Base-by-base conservation (phyloP, 2,888 invertebrate species). In the Lingula anatina region DNA sequence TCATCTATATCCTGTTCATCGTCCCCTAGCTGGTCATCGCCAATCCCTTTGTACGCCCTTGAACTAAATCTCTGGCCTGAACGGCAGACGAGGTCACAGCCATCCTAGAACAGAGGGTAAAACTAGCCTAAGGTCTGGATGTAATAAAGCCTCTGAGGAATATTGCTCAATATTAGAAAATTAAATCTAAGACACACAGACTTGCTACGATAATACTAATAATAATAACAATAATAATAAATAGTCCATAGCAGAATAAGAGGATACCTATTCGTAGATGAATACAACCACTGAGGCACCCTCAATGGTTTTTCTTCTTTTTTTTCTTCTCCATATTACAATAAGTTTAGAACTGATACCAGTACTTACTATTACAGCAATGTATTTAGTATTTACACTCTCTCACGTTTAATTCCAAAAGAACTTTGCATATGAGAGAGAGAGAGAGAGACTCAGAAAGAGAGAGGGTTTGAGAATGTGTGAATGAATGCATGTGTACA, bases 21-120 rank as follows among this genome's bases (percentile, higher is more conserved):
- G 5, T 59, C 59, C 7, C 58, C 59, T 26, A 71, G 57, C 56
- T 73, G 69, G 43, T 71, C 68, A 47, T 75, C 76, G 15, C 72
- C 75, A 20, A 76, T 63, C 9, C 75, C 75, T 53, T 70, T 67
- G 54, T 75, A 75, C n/a, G 63, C 60, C 35, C 62, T 61, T 3
- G 64, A 56, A 5, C 56, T 9, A 7, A 20, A 20, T 3, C 47
- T 50, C n/a, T 53, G 57, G n/a, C 66, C 63, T 31, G 66, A 66
- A 15, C 76, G 66, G 54, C 74, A 76, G 21, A 71, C 50, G 46
- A 70, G 61, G 57, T 76, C 68, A 64, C 75, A 76, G n/a, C 75
- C 75, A 64, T 76, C 76, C 76, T 76, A 54, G 1, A 59, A 55
- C 21, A 46, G 27, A 41, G 38, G 38, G 18, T 15, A 24, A 38